These are phyloP conservation scores for Pterobdella sp. DNA, from an alignment of 2,888 invertebrate species.

Conservation along the genomic window DNA sequence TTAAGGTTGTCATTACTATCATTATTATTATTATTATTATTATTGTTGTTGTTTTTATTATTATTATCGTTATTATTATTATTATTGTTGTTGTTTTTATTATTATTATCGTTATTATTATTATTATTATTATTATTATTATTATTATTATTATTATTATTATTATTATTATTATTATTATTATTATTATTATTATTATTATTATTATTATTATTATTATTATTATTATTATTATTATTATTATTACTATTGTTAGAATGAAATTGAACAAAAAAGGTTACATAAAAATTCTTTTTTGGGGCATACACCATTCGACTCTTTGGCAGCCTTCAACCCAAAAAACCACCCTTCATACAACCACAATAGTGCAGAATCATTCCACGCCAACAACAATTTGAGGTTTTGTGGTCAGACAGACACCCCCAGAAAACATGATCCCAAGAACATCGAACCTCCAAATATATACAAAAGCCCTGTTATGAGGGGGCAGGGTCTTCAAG, in stretches of 20 bases:
- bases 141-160: constrained; percentile 6
- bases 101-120: constrained; percentile 4
- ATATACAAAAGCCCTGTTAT: too few species aligned
- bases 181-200: constrained; percentile 7
- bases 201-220: background rate
- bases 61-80: constrained; percentile 6
- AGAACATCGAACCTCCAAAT: too few species aligned
- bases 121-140: constrained; percentile 3
- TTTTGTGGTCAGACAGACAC: too few species aligned
- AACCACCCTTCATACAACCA: too few species aligned
- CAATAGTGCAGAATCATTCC: too few species aligned
- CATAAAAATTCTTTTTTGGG: background rate
- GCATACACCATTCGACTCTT: too few species aligned
- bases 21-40: constrained; percentile 10
- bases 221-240: background rate
- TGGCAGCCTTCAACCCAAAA: too few species aligned
- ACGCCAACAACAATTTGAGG: too few species aligned
- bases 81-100: background rate
- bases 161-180: constrained; percentile 8
- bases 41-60: constrained; percentile 6
- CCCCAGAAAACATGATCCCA: too few species aligned
- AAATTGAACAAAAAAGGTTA: background rate
- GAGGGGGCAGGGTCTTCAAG: too few species aligned
- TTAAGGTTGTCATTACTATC: background rate
- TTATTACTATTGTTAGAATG: background rate